Conservation (phyloP, 2,888 invertebrate genomes). For the Rotaria socialis region DNA sequence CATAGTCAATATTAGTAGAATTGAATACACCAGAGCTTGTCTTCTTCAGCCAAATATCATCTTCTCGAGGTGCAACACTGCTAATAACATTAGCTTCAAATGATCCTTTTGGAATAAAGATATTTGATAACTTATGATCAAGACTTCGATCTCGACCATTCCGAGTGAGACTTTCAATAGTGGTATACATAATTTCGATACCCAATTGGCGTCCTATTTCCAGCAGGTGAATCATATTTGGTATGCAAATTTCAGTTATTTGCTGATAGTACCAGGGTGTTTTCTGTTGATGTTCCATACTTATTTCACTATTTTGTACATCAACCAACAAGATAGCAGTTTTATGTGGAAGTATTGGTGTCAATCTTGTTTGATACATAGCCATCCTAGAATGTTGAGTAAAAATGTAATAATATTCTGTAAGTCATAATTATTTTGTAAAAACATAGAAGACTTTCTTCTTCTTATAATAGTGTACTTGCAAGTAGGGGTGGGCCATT, state of each 20-base stretch:
- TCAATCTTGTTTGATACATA: too few species aligned
- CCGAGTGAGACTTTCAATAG: slow-evolving; percentile 47
- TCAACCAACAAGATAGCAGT: not conserved
- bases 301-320: not conserved
- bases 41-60: slow-evolving; percentile 47
- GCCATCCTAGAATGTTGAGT: too few species aligned
- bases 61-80: slow-evolving; percentile 42
- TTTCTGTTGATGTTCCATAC: not conserved
- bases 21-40: slow-evolving; percentile 47
- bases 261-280: not conserved
- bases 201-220: not conserved
- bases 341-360: not conserved
- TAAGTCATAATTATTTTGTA: too few species aligned
- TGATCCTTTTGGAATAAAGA: slow-evolving; percentile 47
- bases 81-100: slow-evolving; percentile 39
- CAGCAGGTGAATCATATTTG: not conserved
- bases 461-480: too few species aligned
- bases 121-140: slow-evolving; percentile 47
- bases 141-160: slow-evolving; percentile 48
- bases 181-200: slow-evolving; percentile 42
- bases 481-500: too few species aligned
- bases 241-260: not conserved
- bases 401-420: too few species aligned
- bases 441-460: too few species aligned
- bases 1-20: slow-evolving; percentile 48